Evolutionary conservation across 2,888 invertebrate genomes (phyloP), one percentile per base, ranked within the genome.

Genomic region (Apoda limacodes): DNA sequence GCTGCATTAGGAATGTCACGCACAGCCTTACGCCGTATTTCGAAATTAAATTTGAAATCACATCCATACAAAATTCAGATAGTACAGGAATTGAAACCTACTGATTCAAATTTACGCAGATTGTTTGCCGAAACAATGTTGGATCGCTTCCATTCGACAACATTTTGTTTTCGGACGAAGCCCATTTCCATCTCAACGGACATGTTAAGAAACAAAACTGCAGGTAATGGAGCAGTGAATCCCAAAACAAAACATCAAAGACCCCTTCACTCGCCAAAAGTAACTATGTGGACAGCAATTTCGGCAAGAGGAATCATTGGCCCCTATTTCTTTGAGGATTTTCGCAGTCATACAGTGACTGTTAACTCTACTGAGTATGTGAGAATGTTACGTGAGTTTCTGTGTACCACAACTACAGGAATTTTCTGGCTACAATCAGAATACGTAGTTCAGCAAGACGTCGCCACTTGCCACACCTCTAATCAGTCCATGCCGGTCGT

Each of bases 51-150:
- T 26, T 29, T 42, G 6, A 30, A 29, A 31, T 17, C 39, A 20
- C 28, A 14, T 20, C 25, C 38, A 19, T 42, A 42, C 37, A 43
- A 45, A 34, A 37, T 43, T 23, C 42, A 44, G 35, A 33, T 43
- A 24, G 30, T 30, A 22, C 43, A 45, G 32, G 31, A 45, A 28
- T 35, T 42, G 31, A 45, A 42, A 37, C 39, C 25, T 25, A 30
- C 20, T 34, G 39, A 42, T 37, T 41, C 37, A 6, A 5, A 5
- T 6, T 20, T 37, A 32, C 40, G 31, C 17, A 22, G 26, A 30
- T 30, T 19, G 20, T 42, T 36, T 28, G 38, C 36, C 23, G 19
- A 36, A 13, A 38, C 37, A 35, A 37, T 31, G 25, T 25, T 25
- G 10, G 37, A 42, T 29, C 33, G 33, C 28, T 37, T 24, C 22